These are phyloP conservation scores for Rotaria sp. DNA, from an alignment of 2,888 invertebrate species.

Conservation along the genomic window DNA sequence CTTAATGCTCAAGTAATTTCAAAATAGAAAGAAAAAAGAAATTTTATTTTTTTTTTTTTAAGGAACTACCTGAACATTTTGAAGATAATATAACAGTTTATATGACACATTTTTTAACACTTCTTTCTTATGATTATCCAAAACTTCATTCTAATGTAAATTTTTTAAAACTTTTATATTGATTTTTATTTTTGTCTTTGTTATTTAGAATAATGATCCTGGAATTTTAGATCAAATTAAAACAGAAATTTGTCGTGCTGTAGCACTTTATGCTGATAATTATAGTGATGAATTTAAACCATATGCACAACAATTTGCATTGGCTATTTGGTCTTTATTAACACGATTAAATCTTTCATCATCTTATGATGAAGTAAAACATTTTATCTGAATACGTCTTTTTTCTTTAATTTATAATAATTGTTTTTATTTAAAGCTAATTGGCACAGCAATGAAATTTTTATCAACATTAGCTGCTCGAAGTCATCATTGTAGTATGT, in stretches of 20 bases:
- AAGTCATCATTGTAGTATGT: conserved; percentile 74
- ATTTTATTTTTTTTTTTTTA: conserved; percentile 30
- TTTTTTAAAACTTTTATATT: conserved; percentile 17
- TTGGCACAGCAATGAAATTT: conserved; percentile 89
- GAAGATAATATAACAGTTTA: conserved; percentile 91
- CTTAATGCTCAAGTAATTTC: conserved; percentile 74
- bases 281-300: conserved; percentile 93
- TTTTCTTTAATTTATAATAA: conserved; percentile 31
- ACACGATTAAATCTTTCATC: conserved; percentile 63
- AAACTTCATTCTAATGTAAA: conserved; percentile 65
- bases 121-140: conserved; percentile 72
- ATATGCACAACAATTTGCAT: conserved; percentile 83
- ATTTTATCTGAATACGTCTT: neutral
- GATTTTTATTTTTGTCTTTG: neutral
- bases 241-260: conserved; percentile 90
- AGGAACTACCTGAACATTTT: conserved; percentile 94
- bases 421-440: conserved; percentile 64
- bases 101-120: conserved; percentile 81
- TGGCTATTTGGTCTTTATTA: conserved; percentile 81
- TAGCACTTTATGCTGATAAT: conserved; percentile 84
- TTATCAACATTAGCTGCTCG: conserved; percentile 86
- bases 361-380: conserved; percentile 76
- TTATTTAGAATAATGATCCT: conserved; percentile 68
- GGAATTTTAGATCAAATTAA: conserved; percentile 81
- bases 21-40: neutral